phyloP scores from a whole-genome alignment of 2,113 vertebrate species.

The Struthio camelus region DNA sequence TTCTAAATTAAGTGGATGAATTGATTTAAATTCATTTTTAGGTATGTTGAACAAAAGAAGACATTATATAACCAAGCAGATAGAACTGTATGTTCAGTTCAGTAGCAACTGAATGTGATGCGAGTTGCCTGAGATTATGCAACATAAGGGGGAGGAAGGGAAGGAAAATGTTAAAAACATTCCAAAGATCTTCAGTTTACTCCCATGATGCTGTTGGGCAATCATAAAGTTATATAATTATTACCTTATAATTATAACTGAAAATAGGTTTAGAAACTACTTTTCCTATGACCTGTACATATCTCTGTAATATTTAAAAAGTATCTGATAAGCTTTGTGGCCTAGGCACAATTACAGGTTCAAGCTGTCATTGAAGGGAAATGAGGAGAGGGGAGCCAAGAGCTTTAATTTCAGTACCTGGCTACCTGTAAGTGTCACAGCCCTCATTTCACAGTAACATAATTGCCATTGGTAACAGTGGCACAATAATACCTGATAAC shows the following conservation, averaged over 20 bases:
- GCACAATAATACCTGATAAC: background rate
- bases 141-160: slow-evolving; percentile 4
- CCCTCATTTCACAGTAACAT: background rate
- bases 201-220: background rate
- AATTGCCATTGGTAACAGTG: background rate
- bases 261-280: background rate
- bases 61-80: slow-evolving; percentile 58
- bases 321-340: background rate
- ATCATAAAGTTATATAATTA: background rate
- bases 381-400: background rate
- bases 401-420: background rate
- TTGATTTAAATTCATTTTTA: slow-evolving; percentile 53
- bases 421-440: background rate
- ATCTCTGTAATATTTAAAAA: background rate
- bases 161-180: slow-evolving; percentile 5
- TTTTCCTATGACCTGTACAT: background rate
- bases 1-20: slow-evolving; percentile 62
- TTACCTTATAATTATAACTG: background rate
- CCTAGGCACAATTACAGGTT: background rate
- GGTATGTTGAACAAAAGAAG: slow-evolving; percentile 68
- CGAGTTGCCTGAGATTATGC: slow-evolving; percentile 44
- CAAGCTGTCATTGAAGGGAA: background rate
- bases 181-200: background rate
- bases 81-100: slow-evolving; percentile 63
- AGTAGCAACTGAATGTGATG: slow-evolving; percentile 62